phyloP scores from a whole-genome alignment of 2,888 invertebrate genomes.

The Napeogenes sylphis region DNA sequence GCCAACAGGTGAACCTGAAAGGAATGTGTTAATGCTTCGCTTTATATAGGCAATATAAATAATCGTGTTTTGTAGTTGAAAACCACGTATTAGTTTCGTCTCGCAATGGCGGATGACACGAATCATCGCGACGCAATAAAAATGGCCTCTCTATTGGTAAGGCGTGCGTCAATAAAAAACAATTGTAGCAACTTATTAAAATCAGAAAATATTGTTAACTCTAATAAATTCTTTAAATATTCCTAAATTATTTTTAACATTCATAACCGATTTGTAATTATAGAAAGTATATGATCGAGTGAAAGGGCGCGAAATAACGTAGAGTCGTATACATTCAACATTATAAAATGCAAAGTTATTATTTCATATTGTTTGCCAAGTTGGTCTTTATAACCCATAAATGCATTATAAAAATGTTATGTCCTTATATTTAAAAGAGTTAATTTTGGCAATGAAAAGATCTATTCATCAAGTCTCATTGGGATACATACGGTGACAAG shows the following conservation, averaged over 20 bases:
- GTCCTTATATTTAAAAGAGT: conserved; percentile 3
- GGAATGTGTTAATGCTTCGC: conserved; percentile 53
- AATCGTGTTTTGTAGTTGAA: conserved; percentile 53
- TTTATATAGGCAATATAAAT: conserved; percentile 36
- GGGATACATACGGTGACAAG: conserved; percentile 17
- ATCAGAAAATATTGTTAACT: conserved; percentile 1
- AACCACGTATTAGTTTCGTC: conserved; percentile 55
- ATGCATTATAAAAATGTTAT: background rate
- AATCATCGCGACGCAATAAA: conserved; percentile 77
- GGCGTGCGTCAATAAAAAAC: conserved; percentile 70
- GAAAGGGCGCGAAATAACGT: conserved; percentile 77
- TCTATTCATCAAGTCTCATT: conserved; percentile 4
- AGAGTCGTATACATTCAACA: conserved; percentile 34
- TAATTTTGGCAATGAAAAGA: background rate
- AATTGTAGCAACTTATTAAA: conserved; percentile 43
- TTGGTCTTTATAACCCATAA: background rate
- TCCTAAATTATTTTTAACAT: conserved; percentile 15
- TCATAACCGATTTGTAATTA: conserved; percentile 12
- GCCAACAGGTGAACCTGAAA: conserved; percentile 48
- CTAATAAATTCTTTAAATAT: conserved; percentile 8
- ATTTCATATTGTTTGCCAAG: background rate
- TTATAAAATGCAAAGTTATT: conserved; percentile 8
- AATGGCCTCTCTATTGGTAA: conserved; percentile 76
- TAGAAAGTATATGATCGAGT: conserved; percentile 38
- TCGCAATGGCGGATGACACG: conserved; percentile 78